Evolutionary conservation across 2,113 vertebrate genomes (phyloP), one percentile per base, ranked within the genome.

Genomic region (Antechinus stuartii): DNA sequence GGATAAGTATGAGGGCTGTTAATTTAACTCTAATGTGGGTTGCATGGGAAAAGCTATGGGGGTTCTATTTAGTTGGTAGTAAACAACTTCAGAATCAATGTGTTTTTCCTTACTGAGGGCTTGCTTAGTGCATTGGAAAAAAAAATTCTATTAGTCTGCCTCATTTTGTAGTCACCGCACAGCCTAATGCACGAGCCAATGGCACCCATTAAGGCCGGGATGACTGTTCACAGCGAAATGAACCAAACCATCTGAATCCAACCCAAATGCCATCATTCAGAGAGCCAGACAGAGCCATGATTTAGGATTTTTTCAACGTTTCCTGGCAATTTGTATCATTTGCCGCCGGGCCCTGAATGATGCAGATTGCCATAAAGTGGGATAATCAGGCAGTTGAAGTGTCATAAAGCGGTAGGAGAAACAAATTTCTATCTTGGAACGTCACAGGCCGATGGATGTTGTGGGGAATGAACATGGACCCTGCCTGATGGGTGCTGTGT

Each of bases 341-440:
- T 98, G 98, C 96, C 16, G 56, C 76, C 96, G 68, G 97, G 96
- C 91, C 23, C 0, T 0, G 95, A 98, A 97, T 76, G 92, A 97
- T 97, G 93, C 12, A 97, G 97, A 98, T 97, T 98, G 96, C 91
- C 93, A 97, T 97, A 94, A 98, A 96, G 76, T 96, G 97, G 91
- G 94, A 95, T 98, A 98, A 97, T 98, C 95, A 98, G 97, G 95
- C 95, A 92, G 97, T 91, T 94, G 96, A 98, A 98, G 97, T 98
- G 94, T 95, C 97, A 98, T 98, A 98, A 98, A 98, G 96, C 97
- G 96, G 54, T 95, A 97, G 97, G 96, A 98, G 95, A 97, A 98
- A 98, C 97, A 98, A 97, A 98, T 98, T 97, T 95, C 95, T n/a
- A 91, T 97, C 94, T 95, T 96, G 96, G 96, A 98, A 97, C 55